Evolutionary conservation across 2,797 vertebrate genomes (phyloP).

Genomic region (Muscicapa comitata): DNA sequence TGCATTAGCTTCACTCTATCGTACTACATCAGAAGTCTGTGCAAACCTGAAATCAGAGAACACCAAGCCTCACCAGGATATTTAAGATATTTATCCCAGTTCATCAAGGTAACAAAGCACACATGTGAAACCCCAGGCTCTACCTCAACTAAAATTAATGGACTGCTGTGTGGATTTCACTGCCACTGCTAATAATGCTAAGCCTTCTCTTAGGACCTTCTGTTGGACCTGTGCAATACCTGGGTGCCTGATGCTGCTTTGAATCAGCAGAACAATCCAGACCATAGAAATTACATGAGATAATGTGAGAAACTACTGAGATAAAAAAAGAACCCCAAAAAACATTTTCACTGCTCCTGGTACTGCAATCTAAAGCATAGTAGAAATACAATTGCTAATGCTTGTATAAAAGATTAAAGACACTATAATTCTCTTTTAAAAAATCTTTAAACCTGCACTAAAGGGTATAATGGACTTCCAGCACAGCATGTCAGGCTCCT

Average conservation of each 20-base stretch:
- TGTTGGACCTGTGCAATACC: background rate
- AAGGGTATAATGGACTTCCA: background rate
- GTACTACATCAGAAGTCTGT: background rate
- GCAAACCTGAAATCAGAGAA: background rate
- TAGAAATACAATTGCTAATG: background rate
- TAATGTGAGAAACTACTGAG: background rate
- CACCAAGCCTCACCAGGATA: background rate
- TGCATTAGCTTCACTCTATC: background rate
- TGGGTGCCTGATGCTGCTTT: background rate
- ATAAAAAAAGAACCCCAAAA: fast-evolving
- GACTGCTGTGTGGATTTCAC: background rate
- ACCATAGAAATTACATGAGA: background rate
- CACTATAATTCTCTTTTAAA: background rate
- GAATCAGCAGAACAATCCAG: background rate
- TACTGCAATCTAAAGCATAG: background rate
- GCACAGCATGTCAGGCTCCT: background rate
- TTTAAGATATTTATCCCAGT: constrained; percentile 8
- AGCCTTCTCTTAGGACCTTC: background rate
- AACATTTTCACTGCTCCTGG: background rate
- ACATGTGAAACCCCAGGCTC: background rate
- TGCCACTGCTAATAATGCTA: background rate
- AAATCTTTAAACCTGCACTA: background rate
- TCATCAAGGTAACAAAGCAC: background rate
- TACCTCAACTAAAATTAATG: background rate
- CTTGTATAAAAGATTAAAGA: background rate